phyloP scores from a whole-genome alignment of 1,140 invertebrate species.

The Mycetomoellerius zeteki region DNA sequence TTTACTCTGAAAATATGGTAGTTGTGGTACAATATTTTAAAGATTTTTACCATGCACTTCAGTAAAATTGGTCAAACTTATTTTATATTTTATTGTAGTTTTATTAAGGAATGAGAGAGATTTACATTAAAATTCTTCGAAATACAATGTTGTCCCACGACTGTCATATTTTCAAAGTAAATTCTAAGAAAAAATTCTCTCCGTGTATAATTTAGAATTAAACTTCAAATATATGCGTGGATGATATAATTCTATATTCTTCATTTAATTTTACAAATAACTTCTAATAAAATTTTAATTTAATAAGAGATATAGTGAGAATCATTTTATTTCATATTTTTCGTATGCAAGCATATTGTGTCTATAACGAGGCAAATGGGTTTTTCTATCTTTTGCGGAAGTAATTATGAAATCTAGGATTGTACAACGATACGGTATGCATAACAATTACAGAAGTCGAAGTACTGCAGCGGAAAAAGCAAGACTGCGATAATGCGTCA shows the following conservation, averaged over 20 bases:
- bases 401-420: constrained; percentile 68
- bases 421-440: constrained; percentile 66
- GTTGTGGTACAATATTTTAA: too few species aligned
- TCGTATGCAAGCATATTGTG: background rate
- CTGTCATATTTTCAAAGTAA: too few species aligned
- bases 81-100: too few species aligned
- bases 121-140: too few species aligned
- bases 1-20: too few species aligned
- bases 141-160: too few species aligned
- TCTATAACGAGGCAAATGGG: constrained; percentile 22
- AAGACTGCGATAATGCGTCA: constrained; percentile 27
- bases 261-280: constrained; percentile 1
- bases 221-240: background rate
- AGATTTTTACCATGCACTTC: too few species aligned
- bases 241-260: background rate
- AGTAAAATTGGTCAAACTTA: too few species aligned
- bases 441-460: constrained; percentile 66
- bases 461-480: constrained; percentile 65
- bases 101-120: too few species aligned
- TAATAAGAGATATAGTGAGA: background rate
- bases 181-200: too few species aligned
- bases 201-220: constrained; percentile 38
- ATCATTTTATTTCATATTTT: constrained; percentile 21
- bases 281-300: constrained; percentile 19
- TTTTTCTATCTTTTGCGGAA: constrained; percentile 60